Conservation (phyloP, 2,113 vertebrate genomes). For the Hymenochirus boettgeri region DNA sequence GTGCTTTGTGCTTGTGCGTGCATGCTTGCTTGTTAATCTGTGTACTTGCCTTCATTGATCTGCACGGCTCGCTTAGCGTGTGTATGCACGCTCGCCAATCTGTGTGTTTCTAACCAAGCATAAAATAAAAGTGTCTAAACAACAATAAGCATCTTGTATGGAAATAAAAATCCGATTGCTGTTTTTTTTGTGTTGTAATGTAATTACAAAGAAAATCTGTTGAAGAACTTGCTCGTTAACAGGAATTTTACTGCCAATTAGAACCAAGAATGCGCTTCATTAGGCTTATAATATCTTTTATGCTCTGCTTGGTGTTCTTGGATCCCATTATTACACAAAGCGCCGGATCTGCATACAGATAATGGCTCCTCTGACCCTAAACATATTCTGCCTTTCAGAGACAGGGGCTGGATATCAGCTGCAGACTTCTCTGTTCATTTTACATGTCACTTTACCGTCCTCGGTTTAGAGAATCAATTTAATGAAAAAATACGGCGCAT, state of each 20-base stretch:
- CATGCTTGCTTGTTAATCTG: too few species aligned
- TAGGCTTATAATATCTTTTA: constrained; percentile 51
- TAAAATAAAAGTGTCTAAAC: constrained; percentile 3
- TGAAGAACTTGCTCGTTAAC: constrained; percentile 45
- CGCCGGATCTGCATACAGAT: constrained; percentile 8
- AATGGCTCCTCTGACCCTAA: constrained; percentile 49
- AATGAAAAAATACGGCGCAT: too few species aligned
- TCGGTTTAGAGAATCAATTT: too few species aligned
- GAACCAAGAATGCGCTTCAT: constrained; percentile 50
- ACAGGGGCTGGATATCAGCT: constrained; percentile 13
- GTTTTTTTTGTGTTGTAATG: constrained; percentile 36
- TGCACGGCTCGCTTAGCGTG: too few species aligned
- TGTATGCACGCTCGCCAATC: too few species aligned
- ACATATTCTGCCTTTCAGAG: neutral
- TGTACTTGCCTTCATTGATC: too few species aligned
- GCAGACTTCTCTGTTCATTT: neutral
- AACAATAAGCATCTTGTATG: constrained; percentile 25
- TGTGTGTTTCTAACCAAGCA: too few species aligned
- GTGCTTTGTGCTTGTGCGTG: too few species aligned
- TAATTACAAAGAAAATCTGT: constrained; percentile 52
- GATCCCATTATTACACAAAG: constrained; percentile 42
- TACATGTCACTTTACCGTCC: neutral
- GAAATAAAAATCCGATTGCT: constrained; percentile 26
- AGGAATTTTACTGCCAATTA: constrained; percentile 57
- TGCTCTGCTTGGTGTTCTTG: constrained; percentile 49